These are phyloP conservation scores for Ramphastos sulfuratus DNA, from an alignment of 2,113 vertebrate genomes.

Conservation along the genomic window DNA sequence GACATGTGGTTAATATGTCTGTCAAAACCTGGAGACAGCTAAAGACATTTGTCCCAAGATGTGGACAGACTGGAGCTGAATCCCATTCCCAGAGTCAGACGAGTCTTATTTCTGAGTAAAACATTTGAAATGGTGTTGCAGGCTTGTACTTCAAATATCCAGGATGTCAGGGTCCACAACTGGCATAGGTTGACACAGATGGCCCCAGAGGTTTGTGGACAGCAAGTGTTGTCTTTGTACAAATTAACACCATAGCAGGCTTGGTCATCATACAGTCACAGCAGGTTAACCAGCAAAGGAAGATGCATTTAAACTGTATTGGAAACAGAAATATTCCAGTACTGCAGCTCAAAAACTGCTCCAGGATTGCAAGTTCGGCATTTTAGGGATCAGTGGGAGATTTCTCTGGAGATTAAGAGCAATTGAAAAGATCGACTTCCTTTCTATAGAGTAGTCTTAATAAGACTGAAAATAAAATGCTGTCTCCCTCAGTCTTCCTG, in stretches of 20 bases:
- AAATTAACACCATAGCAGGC: accelerated
- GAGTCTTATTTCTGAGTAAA: background rate
- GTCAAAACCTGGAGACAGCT: background rate
- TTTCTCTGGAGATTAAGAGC: conserved; percentile 67
- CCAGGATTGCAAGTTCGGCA: conserved; percentile 55
- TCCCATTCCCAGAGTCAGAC: background rate
- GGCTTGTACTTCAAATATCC: background rate
- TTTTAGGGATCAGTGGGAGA: conserved; percentile 66
- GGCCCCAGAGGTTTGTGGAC: background rate
- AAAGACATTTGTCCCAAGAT: background rate
- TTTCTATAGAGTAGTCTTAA: conserved; percentile 66
- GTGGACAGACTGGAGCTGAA: background rate
- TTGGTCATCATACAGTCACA: background rate
- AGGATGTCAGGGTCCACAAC: background rate
- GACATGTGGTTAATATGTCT: background rate
- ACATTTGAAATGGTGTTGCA: background rate
- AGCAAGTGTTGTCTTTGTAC: background rate
- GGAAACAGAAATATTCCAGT: conserved; percentile 30
- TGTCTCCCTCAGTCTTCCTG: conserved; percentile 10
- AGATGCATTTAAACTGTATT: conserved; percentile 19
- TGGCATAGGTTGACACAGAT: background rate
- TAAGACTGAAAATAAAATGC: conserved; percentile 66
- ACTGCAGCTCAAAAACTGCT: conserved; percentile 45
- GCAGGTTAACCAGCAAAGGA: background rate
- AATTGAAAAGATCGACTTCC: conserved; percentile 67